phyloP scores from a whole-genome alignment of 2,797 vertebrate species.

The Cirrhinus mrigala region DNA sequence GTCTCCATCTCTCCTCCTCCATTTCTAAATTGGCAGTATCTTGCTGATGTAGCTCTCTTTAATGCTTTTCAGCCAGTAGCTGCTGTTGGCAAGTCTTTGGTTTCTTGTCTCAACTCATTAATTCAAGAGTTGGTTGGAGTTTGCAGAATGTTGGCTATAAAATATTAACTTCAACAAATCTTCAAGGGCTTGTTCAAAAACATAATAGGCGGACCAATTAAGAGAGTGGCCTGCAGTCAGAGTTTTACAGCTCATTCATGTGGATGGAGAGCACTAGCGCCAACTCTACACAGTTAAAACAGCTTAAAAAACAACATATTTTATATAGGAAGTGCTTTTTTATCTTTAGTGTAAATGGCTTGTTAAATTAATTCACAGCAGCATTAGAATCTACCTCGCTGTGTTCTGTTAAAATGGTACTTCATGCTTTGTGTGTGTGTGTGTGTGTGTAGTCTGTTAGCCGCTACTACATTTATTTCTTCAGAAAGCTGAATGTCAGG shows the following conservation, averaged over 20 bases:
- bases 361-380: constrained; percentile 68
- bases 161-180: constrained; percentile 86
- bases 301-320: constrained; percentile 69
- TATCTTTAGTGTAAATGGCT: constrained; percentile 70
- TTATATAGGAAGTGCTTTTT: constrained; percentile 62
- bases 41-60: constrained; percentile 57
- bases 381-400: constrained; percentile 48
- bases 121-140: constrained; percentile 79
- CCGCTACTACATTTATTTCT: constrained; percentile 32
- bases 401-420: constrained; percentile 28
- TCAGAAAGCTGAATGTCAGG: constrained; percentile 51
- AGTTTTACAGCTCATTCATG: constrained; percentile 67
- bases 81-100: constrained; percentile 67
- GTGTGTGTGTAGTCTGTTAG: constrained; percentile 66
- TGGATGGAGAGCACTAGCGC: constrained; percentile 63
- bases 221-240: constrained; percentile 73
- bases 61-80: constrained; percentile 56
- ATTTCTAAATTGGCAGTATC: constrained; percentile 55
- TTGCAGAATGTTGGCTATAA: constrained; percentile 76
- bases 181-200: constrained; percentile 82
- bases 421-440: constrained; percentile 61
- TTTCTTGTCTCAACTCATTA: constrained; percentile 81
- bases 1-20: constrained; percentile 35
- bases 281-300: constrained; percentile 64
- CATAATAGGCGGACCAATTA: constrained; percentile 85